Conservation (phyloP, 2,113 vertebrate species). For the Anguilla rostrata region DNA sequence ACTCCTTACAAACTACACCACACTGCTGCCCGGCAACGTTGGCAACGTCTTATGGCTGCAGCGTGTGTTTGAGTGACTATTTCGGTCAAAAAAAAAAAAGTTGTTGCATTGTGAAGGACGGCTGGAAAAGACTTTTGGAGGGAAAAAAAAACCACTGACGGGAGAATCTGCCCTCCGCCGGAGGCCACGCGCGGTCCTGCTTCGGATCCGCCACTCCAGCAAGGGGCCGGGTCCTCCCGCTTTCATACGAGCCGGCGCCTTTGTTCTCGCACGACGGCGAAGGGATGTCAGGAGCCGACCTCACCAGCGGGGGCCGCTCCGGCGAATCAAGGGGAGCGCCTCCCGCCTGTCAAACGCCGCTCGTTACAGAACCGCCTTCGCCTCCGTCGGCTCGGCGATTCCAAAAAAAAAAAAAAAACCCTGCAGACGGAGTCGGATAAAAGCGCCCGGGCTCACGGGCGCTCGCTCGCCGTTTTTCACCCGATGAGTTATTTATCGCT, state of each 20-base stretch:
- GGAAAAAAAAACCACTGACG: neutral
- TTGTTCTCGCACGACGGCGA: slow-evolving; percentile 15
- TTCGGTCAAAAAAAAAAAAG: neutral
- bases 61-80: neutral
- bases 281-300: slow-evolving; percentile 25
- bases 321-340: slow-evolving; percentile 5
- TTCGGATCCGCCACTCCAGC: neutral
- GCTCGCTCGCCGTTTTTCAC: slow-evolving; percentile 31
- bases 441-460: slow-evolving; percentile 11
- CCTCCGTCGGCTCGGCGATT: slow-evolving; percentile 34
- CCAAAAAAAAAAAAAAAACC: slow-evolving; percentile 3
- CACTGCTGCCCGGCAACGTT: no score
- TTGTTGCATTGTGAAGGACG: neutral
- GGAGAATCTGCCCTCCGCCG: neutral
- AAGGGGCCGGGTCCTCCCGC: neutral
- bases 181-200: neutral
- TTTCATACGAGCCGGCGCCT: slow-evolving; percentile 1
- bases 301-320: neutral
- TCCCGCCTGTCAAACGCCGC: slow-evolving; percentile 32
- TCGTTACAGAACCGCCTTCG: slow-evolving; percentile 37
- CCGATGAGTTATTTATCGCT: slow-evolving; percentile 27
- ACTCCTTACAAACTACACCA: no score
- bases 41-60: neutral
- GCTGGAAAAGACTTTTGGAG: neutral
- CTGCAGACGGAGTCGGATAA: slow-evolving; percentile 12